These are phyloP conservation scores for Lanius collurio DNA, from an alignment of 2,113 vertebrate species.

Conservation along the genomic window DNA sequence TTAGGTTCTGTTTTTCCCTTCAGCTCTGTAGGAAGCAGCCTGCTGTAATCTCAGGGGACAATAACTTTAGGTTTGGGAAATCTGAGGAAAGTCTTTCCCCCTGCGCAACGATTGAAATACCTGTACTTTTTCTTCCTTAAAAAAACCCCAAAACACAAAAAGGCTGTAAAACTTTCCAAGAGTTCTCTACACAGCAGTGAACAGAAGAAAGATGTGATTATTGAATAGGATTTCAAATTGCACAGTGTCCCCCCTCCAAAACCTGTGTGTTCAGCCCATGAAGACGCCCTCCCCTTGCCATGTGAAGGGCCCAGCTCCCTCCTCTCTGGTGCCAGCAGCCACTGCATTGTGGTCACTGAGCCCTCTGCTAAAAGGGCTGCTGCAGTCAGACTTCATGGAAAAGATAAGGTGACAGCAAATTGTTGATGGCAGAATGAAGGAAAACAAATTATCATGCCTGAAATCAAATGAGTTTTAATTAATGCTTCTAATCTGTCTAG, in stretches of 20 bases:
- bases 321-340: not conserved
- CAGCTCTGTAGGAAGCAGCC: not conserved
- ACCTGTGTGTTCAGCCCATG: not conserved
- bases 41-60: not conserved
- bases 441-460: not conserved
- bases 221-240: not conserved
- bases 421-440: not conserved
- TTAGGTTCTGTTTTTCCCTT: not conserved
- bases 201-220: not conserved
- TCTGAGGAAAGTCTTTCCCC: not conserved
- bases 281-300: not conserved
- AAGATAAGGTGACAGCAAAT: not conserved
- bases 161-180: not conserved
- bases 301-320: not conserved
- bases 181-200: not conserved
- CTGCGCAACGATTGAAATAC: rapidly evolving
- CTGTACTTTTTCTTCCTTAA: not conserved
- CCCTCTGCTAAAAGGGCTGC: not conserved
- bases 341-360: not conserved
- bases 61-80: not conserved
- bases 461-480: constrained; percentile 42
- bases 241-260: not conserved
- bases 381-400: not conserved
- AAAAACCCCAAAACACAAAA: no score
- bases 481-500: constrained; percentile 32